A percentile compares a stretch with the other conserved stretches of the same genome.
Conservation (phyloP, 2,888 invertebrate species). For the Atethmia centrago region DNA sequence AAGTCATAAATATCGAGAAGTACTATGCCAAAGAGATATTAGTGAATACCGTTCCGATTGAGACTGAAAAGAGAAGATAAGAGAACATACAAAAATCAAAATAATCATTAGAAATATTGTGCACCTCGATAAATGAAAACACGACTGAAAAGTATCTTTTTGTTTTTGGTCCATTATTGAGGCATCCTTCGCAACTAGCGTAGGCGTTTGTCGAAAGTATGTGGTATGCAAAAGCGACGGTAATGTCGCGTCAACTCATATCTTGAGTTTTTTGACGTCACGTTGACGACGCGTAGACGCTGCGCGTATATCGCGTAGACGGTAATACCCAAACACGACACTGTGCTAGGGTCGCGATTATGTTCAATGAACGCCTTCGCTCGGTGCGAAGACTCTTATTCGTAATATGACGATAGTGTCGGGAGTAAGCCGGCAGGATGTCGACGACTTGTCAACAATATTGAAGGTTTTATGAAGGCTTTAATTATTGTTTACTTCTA, state of each 20-base stretch:
- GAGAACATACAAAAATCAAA: not conserved
- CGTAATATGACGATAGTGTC: conserved; percentile 19
- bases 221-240: not conserved
- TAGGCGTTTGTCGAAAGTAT: not conserved
- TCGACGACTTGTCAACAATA: not conserved
- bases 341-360: not conserved
- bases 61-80: not conserved
- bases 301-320: not conserved
- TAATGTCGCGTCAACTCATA: not conserved
- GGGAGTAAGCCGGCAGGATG: not conserved
- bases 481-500: conserved; percentile 60
- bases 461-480: conserved; percentile 1
- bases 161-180: conserved; percentile 49
- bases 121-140: conserved; percentile 13
- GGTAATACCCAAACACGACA: not conserved
- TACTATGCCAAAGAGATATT: not conserved
- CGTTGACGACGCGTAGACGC: not conserved
- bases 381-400: not conserved
- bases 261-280: not conserved
- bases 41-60: not conserved
- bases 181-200: not conserved
- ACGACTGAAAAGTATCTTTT: conserved; percentile 18
- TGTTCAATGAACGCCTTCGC: not conserved
- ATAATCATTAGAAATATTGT: not conserved
- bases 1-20: not conserved